Evolutionary conservation across 2,113 vertebrate species (phyloP), one percentile per base, ranked within the genome.

Genomic region (Eptesicus fuscus): DNA sequence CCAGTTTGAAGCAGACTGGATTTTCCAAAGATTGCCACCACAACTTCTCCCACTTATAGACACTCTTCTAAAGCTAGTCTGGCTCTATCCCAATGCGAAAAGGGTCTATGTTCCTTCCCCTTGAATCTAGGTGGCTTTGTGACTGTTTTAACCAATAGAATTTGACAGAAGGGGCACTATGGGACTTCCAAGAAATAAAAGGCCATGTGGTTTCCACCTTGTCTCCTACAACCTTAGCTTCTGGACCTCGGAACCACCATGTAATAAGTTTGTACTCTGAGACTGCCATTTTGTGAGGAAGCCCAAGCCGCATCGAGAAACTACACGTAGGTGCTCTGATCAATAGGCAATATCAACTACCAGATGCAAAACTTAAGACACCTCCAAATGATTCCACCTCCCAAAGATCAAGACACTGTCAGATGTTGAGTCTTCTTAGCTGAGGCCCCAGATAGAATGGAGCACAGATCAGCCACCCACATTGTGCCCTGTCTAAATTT

Each of bases 211-310:
- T 3, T 59, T 78, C 47, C 22, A 18, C 4, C 7, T 65, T 51
- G 28, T 37, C 30, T 86, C 70, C 74, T 16, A 35, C 22, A 51
- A 35, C 28, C 16, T 47, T 70, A 14, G 18, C 37, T 40, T 49
- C 59, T 6, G 40, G 25, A 23, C 18, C 42, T 2, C 20, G 1
- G 32, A 69, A n/a, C 14, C 42, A 40, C 20, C 2, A 4, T 0
- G 23, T 5, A 47, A 9, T 9, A 11, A 49, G 16, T 77, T 23
- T 40, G 18, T 1, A n/a, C 37, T n/a, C 16, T 2, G 32, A 32
- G 74, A 23, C 30, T 40, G 59, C 73, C 77, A 18, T 92, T 71
- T 18, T 51, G 44, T 30, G 59, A 85, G 67, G 59, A 87, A 84
- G 65, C 40, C 6, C 82, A 40, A 44, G 23, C 16, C 35, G 2